Base-by-base conservation (phyloP, 2,797 vertebrate species). In the Xiphorhynchus erythropygius region DNA sequence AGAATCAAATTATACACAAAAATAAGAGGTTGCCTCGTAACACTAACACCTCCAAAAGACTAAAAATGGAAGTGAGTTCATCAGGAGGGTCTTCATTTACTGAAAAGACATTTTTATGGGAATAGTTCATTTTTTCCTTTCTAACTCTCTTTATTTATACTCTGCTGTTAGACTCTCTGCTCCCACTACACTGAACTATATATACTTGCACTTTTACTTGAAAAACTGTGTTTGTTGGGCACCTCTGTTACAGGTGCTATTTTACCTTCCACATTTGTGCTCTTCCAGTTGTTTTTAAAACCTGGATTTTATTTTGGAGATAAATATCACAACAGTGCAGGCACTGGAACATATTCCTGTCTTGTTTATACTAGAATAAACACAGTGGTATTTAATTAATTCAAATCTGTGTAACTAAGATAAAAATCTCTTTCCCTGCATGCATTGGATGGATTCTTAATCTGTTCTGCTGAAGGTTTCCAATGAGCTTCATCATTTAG, bases 381-480 rank as follows among this genome's bases (percentile, higher is more conserved):
- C 86, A 39, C 64, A 82, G 41, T 27, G 52, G 35, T 79, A 86
- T 82, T 94, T 87, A 90, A 87, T 41, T 21, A 77, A 94, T 89
- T 93, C 60, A 91, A 24, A 94, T 88, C 74, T 70, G 35, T 68
- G 74, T 59, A 87, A 86, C 52, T 32, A 69, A 93, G 95, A 96
- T 90, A 92, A 94, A 91, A 95, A 92, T 95, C 89, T 93, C 32
- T 42, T 85, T 76, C 89, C 59, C 47, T 91, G 79, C 77, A 73
- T 76, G 85, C 68, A 82, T 37, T 87, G 80, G 74, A 90, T 47
- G 60, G 75, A 52, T 57, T 73, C 70, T 74, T 70, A 84, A 84
- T 37, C 77, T 60, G 68, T 64, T 67, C 44, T 44, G 57, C 69
- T 47, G 70, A 91, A 91, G 69, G 57, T 35, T 71, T 69, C 24